Evolutionary conservation across 2,888 invertebrate species (phyloP), one percentile per base, ranked within the genome.

Genomic region (Habroteleia sp.): DNA sequence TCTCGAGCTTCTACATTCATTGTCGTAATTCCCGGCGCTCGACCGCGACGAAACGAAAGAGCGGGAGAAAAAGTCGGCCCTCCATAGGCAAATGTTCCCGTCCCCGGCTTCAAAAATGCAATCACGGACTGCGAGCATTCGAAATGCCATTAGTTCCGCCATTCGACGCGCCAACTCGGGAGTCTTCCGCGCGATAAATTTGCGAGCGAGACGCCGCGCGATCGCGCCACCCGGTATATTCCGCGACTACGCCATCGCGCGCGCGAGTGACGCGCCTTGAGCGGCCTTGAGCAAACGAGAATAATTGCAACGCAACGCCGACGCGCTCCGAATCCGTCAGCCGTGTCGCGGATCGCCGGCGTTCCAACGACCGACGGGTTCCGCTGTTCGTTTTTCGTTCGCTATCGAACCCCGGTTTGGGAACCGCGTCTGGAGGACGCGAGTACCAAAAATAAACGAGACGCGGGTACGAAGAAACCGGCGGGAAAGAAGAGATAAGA

Each of bases 291-390:
- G 46, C 71, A n/a, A 66, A 48, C 65, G 44, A 62, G 71, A 75
- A 71, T 75, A 71, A 65, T 71, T 75, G 69, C 74, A 52, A 17
- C 62, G 58, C 42, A 52, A 60, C 62, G 74, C 74, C 27, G 54
- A 68, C 74, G 74, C 63, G 58, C 52, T 52, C 46, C 35, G 52
- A 27, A 52, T 65, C 52, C 73, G 65, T 60, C 52, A 58, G 42
- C 35, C 48, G 35, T 33, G 52, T 25, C 41, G 41, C 8, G 10
- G 41, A 13, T 14, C 13, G 29, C 20, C 8, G 14, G 20, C 16
- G 23, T 8, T 14, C 27, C 20, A n/a, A n/a, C n/a, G n/a, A n/a
- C n/a, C n/a, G n/a, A n/a, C n/a, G n/a, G n/a, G n/a, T n/a, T n/a
- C n/a, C n/a, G n/a, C n/a, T n/a, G n/a, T n/a, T n/a, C n/a, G n/a